Conservation (phyloP, 2,113 vertebrate genomes). For the Pedionomus torquatus region DNA sequence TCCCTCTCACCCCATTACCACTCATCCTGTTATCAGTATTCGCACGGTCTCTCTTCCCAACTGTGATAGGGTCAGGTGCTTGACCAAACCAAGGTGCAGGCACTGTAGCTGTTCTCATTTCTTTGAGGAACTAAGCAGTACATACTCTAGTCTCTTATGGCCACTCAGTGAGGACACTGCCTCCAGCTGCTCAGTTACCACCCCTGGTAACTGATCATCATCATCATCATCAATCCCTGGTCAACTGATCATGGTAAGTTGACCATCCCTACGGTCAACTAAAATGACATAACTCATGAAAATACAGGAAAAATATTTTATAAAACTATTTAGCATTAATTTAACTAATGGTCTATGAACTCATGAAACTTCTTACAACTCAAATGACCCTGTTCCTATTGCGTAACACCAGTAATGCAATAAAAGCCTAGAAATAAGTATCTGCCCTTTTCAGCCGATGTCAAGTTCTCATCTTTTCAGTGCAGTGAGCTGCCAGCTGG, state of each 20-base stretch:
- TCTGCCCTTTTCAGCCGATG: background rate
- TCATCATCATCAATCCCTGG: too few relatives aligned
- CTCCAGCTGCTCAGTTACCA: background rate
- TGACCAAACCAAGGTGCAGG: background rate
- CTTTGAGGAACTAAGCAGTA: background rate
- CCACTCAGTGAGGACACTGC: background rate
- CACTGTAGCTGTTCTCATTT: background rate
- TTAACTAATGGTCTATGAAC: background rate
- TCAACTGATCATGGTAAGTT: too few relatives aligned
- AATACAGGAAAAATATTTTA: background rate
- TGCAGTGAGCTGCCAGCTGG: background rate
- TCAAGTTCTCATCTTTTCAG: background rate
- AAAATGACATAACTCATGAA: background rate
- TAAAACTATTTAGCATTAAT: background rate
- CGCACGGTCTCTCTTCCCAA: background rate
- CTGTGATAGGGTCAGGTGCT: background rate
- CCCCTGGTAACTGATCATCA: too few relatives aligned
- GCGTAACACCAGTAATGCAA: background rate
- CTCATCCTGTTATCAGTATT: background rate
- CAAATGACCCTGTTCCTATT: background rate
- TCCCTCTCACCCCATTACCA: background rate
- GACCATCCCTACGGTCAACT: background rate
- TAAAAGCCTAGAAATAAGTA: background rate
- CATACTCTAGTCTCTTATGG: background rate
- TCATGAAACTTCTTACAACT: background rate